Conservation (phyloP, 2,888 invertebrate species). For the Neoaliturus tenellus region DNA sequence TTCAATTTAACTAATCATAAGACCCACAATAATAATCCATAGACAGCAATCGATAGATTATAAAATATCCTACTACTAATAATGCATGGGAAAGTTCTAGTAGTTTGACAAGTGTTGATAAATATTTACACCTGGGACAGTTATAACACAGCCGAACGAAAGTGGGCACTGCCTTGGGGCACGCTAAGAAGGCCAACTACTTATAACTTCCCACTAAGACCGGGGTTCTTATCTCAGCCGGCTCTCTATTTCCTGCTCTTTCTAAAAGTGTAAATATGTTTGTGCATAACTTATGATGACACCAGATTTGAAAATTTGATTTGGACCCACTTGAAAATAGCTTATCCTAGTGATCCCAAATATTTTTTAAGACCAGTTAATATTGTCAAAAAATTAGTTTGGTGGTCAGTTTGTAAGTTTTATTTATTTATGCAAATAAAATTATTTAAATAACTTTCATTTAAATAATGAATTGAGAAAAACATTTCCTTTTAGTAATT, state of each 20-base stretch:
- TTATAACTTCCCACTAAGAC: slow-evolving; percentile 9
- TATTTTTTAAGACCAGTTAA: too few relatives aligned
- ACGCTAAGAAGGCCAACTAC: slow-evolving; percentile 13
- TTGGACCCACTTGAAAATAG: neutral
- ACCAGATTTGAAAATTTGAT: neutral
- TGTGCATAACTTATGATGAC: neutral
- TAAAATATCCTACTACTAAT: too few relatives aligned
- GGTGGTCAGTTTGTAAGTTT: too few relatives aligned
- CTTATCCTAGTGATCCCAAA: neutral
- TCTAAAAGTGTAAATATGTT: slow-evolving; percentile 6
- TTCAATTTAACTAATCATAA: too few relatives aligned
- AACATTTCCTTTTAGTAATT: too few relatives aligned
- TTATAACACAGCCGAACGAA: slow-evolving; percentile 5
- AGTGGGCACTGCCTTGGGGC: neutral
- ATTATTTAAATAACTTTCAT: too few relatives aligned
- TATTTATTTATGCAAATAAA: too few relatives aligned
- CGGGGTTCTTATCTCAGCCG: neutral
- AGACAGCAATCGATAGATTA: too few relatives aligned
- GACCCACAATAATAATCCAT: too few relatives aligned
- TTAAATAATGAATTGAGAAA: too few relatives aligned
- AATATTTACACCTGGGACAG: slow-evolving; percentile 11
- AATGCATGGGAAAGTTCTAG: too few relatives aligned
- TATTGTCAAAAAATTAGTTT: too few relatives aligned
- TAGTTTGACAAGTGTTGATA: neutral
- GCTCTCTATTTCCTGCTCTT: neutral